These are phyloP conservation scores for Ceratina calcarata DNA, from an alignment of 1,140 invertebrate genomes.

Conservation along the genomic window DNA sequence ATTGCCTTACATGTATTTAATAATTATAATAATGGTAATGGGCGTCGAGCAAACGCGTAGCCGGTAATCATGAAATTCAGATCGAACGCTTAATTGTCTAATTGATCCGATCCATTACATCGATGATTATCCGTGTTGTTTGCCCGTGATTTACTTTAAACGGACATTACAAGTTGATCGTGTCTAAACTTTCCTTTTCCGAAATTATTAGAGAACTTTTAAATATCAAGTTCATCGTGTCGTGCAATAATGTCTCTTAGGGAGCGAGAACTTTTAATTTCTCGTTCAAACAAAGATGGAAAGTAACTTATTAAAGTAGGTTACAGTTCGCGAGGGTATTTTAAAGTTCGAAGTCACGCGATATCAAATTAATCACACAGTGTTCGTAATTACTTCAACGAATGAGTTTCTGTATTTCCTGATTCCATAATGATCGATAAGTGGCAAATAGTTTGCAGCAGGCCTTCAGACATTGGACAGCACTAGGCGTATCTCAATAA, in stretches of 20 bases:
- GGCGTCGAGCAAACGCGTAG: neutral
- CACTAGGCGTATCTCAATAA: no score
- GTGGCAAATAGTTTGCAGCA: neutral
- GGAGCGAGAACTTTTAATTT: neutral
- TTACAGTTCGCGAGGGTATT: neutral
- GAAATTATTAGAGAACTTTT: neutral
- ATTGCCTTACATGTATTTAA: constrained; percentile 26
- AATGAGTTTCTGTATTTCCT: neutral
- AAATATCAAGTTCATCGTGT: no score
- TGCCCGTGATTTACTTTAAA: neutral
- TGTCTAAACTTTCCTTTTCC: no score
- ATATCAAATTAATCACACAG: neutral
- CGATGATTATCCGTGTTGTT: neutral
- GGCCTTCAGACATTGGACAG: neutral
- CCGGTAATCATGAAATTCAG: constrained; percentile 13
- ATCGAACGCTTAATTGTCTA: constrained; percentile 9
- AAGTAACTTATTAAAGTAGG: neutral
- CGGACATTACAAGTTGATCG: neutral
- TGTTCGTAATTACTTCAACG: neutral
- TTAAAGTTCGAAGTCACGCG: neutral
- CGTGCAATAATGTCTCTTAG: no score
- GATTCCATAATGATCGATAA: neutral
- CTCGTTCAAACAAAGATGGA: neutral
- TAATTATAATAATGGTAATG: constrained; percentile 35
- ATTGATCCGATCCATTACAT: constrained; percentile 9